phyloP scores from a whole-genome alignment of 53 echinoderm and acorn worm species.

The Paelopatides confundens region DNA sequence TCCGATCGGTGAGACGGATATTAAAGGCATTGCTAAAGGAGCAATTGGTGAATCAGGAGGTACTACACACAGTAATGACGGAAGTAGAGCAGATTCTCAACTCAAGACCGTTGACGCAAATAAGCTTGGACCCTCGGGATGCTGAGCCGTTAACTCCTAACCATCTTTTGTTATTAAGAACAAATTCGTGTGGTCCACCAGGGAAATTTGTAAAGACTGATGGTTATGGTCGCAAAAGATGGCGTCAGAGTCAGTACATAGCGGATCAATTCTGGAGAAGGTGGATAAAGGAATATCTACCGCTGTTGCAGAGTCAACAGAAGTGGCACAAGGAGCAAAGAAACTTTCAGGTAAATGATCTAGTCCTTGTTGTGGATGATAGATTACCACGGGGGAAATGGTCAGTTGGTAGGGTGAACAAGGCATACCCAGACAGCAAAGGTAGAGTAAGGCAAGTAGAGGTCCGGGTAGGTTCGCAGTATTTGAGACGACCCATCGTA shows the following conservation, averaged over 20 bases:
- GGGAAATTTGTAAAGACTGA: constrained; percentile 49
- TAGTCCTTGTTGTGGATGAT: constrained; percentile 60
- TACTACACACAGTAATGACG: constrained; percentile 6
- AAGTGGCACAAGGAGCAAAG: constrained; percentile 56
- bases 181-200: constrained; percentile 17
- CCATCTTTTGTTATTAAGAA: constrained; percentile 61
- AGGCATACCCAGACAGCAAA: constrained; percentile 61
- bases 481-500: constrained; percentile 56
- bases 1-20: constrained; percentile 39
- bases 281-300: constrained; percentile 75
- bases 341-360: constrained; percentile 48
- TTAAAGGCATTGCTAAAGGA: constrained; percentile 45
- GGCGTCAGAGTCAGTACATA: constrained; percentile 71
- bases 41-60: constrained; percentile 54
- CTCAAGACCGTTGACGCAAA: constrained; percentile 58
- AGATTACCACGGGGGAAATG: constrained; percentile 60
- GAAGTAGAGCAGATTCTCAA: constrained; percentile 62
- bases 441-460: constrained; percentile 72
- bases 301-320: constrained; percentile 59
- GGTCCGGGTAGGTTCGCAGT: constrained; percentile 54
- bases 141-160: constrained; percentile 68
- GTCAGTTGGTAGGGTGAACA: constrained; percentile 57
- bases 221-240: constrained; percentile 52
- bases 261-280: constrained; percentile 69
- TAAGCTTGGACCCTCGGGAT: constrained; percentile 58